Evolutionary conservation across 2,113 vertebrate genomes (phyloP), one percentile per base, ranked within the genome.

Genomic region (Athene cunicularia): DNA sequence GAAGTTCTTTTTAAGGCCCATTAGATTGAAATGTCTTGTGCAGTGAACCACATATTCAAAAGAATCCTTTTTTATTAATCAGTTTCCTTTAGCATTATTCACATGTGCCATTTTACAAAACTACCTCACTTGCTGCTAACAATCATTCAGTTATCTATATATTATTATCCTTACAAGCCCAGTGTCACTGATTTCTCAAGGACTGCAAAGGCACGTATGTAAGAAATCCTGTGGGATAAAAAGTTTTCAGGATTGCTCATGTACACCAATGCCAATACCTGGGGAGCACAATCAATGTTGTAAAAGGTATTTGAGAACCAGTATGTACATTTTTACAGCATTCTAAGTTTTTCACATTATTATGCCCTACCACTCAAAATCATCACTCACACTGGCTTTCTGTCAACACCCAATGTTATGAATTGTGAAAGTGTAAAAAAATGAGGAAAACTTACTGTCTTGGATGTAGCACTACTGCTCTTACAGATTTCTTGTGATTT

Each of bases 401-500:
- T 64, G 33, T 63, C 37, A 72, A 15, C 30, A 59, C 5, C 15
- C 26, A 32, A 49, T 8, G 24, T 47, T 62, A 68, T 13, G 22
- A 67, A 37, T 47, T 26, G 20, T 52, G 35, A 17, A 80, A 81
- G 20, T 5, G 2, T 27, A 60, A 74, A 67, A 53, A 11, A 59
- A 83, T 2, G 2, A 77, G 20, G 58, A n/a, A 88, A 33, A 97
- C 99, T 98, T 98, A 99, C 99, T 99, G 99, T 97, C 98, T 98
- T 72, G 99, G 99, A 94, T 99, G 99, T 74, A 99, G 94, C 91
- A 99, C 99, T 76, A 99, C 96, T 43, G 99, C 99, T 95, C 99
- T 97, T 76, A 99, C 99, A 28, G 99, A 99, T 84, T 99, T 99
- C 98, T 99, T 99, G 97, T 99, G 99, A 96, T 99, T 99, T 63